A percentile compares a stretch with the other conserved stretches of the same genome.
Conservation (phyloP, 2,797 vertebrate species). For the Sebastes iracundus region DNA sequence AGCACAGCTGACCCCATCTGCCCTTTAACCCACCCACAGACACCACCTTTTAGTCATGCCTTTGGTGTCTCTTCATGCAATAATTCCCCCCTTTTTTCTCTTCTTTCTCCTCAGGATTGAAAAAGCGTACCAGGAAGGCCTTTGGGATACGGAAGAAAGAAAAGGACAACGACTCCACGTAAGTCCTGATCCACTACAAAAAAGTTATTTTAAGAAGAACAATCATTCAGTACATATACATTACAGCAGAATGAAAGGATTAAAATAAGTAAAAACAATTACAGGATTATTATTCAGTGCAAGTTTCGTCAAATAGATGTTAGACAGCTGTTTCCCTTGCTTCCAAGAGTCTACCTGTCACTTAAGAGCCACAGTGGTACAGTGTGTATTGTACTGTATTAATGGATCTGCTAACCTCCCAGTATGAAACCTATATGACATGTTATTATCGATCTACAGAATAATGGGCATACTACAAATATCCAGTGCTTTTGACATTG, state of each 20-base stretch:
- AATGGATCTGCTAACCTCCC: background rate
- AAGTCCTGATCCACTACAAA: slow-evolving; percentile 64
- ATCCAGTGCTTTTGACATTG: background rate
- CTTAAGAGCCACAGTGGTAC: background rate
- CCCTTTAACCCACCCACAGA: slow-evolving; percentile 28
- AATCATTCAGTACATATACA: background rate
- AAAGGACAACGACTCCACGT: slow-evolving; percentile 98
- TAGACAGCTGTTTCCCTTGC: background rate
- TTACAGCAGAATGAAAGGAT: slow-evolving; percentile 4
- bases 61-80: background rate
- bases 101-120: slow-evolving; percentile 87
- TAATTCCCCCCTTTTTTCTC: slow-evolving; percentile 15
- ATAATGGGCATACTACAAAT: background rate
- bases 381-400: background rate
- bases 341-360: background rate
- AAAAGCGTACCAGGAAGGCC: slow-evolving; percentile 99
- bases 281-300: background rate
- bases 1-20: slow-evolving; percentile 3
- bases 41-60: background rate
- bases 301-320: background rate
- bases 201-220: background rate
- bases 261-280: background rate
- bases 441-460: background rate
- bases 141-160: slow-evolving; percentile 99
- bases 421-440: background rate